phyloP scores from a whole-genome alignment of 2,113 vertebrate genomes.

The Cairina moschata region DNA sequence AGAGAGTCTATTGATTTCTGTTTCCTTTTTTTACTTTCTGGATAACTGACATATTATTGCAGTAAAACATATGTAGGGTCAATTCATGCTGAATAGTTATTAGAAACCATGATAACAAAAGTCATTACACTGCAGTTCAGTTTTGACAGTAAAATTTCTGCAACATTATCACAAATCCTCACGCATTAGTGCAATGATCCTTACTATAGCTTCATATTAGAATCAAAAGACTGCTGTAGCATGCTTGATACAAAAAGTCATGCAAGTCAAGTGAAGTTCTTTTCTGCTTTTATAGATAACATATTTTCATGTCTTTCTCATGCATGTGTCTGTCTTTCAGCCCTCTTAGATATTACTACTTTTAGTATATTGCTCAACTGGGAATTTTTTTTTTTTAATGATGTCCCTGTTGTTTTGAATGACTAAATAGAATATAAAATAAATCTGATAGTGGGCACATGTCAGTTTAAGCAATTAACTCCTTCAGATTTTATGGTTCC shows the following conservation, averaged over 20 bases:
- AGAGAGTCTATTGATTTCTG: constrained; percentile 18
- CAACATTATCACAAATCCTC: constrained; percentile 89
- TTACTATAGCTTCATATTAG: constrained; percentile 83
- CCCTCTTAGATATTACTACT: constrained; percentile 20
- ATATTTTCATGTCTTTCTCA: constrained; percentile 51
- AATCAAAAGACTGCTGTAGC: constrained; percentile 79
- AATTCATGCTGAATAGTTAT: constrained; percentile 83
- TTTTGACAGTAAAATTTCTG: constrained; percentile 90
- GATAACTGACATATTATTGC: constrained; percentile 75
- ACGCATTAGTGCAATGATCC: constrained; percentile 88
- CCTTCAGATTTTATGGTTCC: not conserved
- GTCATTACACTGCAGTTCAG: constrained; percentile 85
- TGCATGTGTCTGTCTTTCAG: constrained; percentile 3
- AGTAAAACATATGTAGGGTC: constrained; percentile 83
- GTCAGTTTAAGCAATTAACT: not conserved
- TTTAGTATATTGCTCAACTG: not conserved
- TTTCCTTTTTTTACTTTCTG: constrained; percentile 55
- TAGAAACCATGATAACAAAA: constrained; percentile 87
- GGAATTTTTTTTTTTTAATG: not conserved
- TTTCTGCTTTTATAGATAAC: constrained; percentile 67
- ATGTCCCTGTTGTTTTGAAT: not conserved
- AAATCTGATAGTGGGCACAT: not conserved
- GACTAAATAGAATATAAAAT: not conserved
- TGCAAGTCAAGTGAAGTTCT: constrained; percentile 72
- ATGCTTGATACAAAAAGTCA: constrained; percentile 78